Evolutionary conservation across 2,113 vertebrate species (phyloP).

Genomic region (Gulo gulo): DNA sequence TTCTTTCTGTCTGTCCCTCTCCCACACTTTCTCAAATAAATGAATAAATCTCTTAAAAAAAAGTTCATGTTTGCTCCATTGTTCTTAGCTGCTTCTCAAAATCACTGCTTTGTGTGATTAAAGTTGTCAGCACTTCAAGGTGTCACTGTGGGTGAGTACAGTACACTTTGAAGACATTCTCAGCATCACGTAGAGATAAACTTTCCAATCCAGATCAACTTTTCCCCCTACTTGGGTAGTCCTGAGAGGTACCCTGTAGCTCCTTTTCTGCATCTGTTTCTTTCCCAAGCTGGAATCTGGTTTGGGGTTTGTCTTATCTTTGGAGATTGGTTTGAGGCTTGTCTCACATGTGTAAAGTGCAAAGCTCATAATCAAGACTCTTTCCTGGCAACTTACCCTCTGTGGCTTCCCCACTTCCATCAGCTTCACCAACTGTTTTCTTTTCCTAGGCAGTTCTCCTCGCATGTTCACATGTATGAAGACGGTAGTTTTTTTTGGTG

Average conservation of each 20-base stretch:
- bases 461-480: background rate
- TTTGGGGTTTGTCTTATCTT: background rate
- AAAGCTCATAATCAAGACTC: background rate
- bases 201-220: background rate
- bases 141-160: background rate
- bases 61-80: background rate
- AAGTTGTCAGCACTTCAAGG: background rate
- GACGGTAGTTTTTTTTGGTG: background rate
- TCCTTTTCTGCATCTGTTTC: background rate
- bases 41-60: background rate
- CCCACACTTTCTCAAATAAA: background rate
- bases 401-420: accelerated
- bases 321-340: background rate
- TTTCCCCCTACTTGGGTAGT: background rate
- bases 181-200: background rate
- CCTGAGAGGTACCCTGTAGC: background rate
- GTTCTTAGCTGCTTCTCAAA: background rate
- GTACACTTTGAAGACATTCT: background rate
- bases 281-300: background rate
- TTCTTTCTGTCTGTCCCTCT: background rate
- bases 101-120: background rate
- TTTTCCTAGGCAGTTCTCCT: background rate
- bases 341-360: background rate
- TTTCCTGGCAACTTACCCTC: background rate
- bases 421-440: background rate